phyloP scores from a whole-genome alignment of 1,140 invertebrate species.

The Lerema accius region DNA sequence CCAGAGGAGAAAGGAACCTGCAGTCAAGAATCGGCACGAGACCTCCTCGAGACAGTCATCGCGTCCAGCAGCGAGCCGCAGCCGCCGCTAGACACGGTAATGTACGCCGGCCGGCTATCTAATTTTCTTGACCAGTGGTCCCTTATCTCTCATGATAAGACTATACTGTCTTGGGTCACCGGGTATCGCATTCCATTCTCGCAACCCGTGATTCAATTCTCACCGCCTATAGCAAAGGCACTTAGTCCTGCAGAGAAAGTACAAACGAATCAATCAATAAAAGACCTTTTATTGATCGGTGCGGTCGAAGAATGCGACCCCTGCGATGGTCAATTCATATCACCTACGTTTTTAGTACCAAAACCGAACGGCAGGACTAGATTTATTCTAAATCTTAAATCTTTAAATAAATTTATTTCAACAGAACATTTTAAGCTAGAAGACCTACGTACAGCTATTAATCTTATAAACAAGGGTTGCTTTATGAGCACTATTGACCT shows the following conservation, averaged over 20 bases:
- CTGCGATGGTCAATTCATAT: slow-evolving; percentile 36
- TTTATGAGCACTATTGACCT: slow-evolving; percentile 34
- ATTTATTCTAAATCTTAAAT: slow-evolving; percentile 33
- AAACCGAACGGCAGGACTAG: slow-evolving; percentile 39
- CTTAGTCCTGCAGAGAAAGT: neutral
- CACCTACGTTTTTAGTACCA: slow-evolving; percentile 33
- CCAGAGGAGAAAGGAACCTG: slow-evolving; percentile 20
- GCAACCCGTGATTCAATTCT: slow-evolving; percentile 21
- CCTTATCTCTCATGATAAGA: slow-evolving; percentile 22
- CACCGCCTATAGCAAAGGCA: neutral
- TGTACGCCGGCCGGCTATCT: slow-evolving; percentile 18
- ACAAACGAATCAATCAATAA: slow-evolving; percentile 8
- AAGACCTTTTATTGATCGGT: slow-evolving; percentile 21
- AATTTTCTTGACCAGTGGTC: neutral
- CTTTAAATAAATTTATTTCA: slow-evolving; percentile 34
- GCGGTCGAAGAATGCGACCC: slow-evolving; percentile 36
- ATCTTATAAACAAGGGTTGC: slow-evolving; percentile 25
- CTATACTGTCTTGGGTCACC: slow-evolving; percentile 34
- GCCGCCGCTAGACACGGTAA: slow-evolving; percentile 34
- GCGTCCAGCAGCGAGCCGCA: slow-evolving; percentile 9
- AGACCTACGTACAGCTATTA: slow-evolving; percentile 31
- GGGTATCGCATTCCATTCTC: slow-evolving; percentile 38
- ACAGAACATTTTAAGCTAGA: slow-evolving; percentile 37
- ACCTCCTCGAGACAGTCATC: neutral
- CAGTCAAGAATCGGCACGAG: neutral